phyloP scores from a whole-genome alignment of 1,140 invertebrate species.

The Nebria ingens region DNA sequence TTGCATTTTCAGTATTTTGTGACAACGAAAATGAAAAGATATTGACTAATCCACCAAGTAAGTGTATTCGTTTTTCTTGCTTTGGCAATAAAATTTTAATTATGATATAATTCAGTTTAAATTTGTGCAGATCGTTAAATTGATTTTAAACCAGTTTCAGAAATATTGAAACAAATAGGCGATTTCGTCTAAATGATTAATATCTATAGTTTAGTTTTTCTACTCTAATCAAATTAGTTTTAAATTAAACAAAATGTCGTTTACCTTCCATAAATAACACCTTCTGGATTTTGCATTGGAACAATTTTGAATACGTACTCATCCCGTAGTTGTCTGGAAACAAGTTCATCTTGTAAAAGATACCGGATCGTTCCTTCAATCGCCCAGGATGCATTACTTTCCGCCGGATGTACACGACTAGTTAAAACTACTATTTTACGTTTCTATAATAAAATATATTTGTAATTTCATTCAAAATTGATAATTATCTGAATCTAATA shows the following conservation, averaged over 20 bases:
- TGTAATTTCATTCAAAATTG: slow-evolving; percentile 11
- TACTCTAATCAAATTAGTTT: not conserved
- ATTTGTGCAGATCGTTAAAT: too few relatives aligned
- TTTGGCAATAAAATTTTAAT: slow-evolving; percentile 14
- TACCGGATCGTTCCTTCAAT: slow-evolving; percentile 72
- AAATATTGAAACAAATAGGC: too few relatives aligned
- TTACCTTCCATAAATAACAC: slow-evolving; percentile 82
- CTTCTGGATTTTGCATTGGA: slow-evolving; percentile 82
- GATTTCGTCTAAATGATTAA: too few relatives aligned
- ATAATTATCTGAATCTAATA: not conserved
- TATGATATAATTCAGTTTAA: not conserved
- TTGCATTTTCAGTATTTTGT: too few relatives aligned
- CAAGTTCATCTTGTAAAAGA: slow-evolving; percentile 44
- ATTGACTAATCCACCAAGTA: too few relatives aligned
- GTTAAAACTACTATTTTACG: slow-evolving; percentile 65
- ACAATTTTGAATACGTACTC: slow-evolving; percentile 78
- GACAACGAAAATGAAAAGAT: too few relatives aligned
- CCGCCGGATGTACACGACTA: slow-evolving; percentile 77
- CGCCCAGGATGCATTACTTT: slow-evolving; percentile 82
- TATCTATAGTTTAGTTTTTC: slow-evolving; percentile 6
- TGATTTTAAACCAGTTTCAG: too few relatives aligned
- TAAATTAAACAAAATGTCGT: slow-evolving; percentile 33
- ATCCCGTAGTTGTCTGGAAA: slow-evolving; percentile 50
- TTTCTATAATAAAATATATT: slow-evolving; percentile 36
- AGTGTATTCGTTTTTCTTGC: too few relatives aligned